Conservation (phyloP, 37 sponge, comb jelly and placozoan genomes). For the Crambe crambe region DNA sequence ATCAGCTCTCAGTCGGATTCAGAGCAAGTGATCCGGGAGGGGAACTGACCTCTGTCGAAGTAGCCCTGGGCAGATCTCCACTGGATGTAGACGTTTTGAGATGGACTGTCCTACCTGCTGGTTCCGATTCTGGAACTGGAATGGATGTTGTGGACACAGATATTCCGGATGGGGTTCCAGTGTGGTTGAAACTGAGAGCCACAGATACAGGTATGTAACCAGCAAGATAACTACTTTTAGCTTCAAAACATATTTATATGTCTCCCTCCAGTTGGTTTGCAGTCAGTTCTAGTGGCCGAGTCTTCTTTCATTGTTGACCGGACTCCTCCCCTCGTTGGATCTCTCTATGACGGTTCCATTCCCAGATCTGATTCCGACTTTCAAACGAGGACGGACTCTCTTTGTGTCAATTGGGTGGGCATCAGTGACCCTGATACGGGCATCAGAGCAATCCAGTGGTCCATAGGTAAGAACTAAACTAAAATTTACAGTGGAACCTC, state of each 20-base stretch:
- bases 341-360: constrained; percentile 38
- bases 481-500: too few species aligned
- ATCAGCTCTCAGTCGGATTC: constrained; percentile 41
- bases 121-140: background rate
- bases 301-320: constrained; percentile 60
- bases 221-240: too few species aligned
- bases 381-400: constrained; percentile 14
- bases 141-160: constrained; percentile 22
- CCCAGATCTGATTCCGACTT: constrained; percentile 42
- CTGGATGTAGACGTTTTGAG: constrained; percentile 41
- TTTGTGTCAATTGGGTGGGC: constrained; percentile 71
- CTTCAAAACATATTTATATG: background rate
- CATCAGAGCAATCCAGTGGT: constrained; percentile 57
- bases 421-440: constrained; percentile 74
- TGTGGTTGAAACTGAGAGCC: constrained; percentile 69
- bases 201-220: constrained; percentile 74
- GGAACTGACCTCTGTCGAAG: constrained; percentile 36
- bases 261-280: constrained; percentile 57
- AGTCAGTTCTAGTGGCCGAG: constrained; percentile 26
- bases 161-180: constrained; percentile 70
- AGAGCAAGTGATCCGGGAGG: constrained; percentile 73
- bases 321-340: constrained; percentile 65
- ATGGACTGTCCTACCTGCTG: constrained; percentile 39
- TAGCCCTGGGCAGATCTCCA: constrained; percentile 62
- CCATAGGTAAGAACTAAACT: constrained; percentile 15